Conservation (phyloP, 2,797 vertebrate species). For the Mionectes olivaceus region DNA sequence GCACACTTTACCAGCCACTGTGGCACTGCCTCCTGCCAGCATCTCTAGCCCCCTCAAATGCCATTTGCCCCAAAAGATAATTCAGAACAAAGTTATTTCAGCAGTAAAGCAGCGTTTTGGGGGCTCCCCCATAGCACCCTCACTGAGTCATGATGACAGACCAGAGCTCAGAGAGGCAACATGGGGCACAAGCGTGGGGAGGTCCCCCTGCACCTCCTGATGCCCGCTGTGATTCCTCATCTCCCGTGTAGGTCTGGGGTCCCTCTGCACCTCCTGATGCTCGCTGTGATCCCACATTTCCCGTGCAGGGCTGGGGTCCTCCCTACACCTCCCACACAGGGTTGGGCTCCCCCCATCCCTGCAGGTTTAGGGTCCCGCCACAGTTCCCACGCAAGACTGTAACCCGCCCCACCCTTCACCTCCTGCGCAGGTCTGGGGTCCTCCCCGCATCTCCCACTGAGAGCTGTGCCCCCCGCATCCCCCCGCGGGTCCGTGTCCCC, state of each 20-base stretch:
- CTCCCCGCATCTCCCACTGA: neutral
- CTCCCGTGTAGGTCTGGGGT: too few relatives aligned
- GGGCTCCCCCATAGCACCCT: too few relatives aligned
- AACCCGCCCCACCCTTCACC: too few relatives aligned
- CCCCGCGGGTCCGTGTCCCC: neutral
- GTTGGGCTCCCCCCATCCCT: neutral
- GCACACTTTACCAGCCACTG: accelerated
- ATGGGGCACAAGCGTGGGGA: accelerated
- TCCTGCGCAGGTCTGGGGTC: neutral
- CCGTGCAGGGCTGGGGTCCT: neutral
- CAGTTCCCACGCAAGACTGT: neutral
- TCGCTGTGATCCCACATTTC: neutral
- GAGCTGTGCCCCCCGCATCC: accelerated
- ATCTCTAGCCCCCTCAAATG: neutral
- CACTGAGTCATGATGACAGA: accelerated
- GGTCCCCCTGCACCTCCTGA: accelerated
- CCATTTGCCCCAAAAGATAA: neutral
- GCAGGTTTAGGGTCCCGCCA: neutral
- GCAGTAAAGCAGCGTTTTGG: neutral
- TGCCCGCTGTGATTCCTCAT: accelerated
- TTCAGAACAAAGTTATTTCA: too few relatives aligned
- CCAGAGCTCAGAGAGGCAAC: neutral
- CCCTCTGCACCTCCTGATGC: neutral
- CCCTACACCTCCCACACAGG: too few relatives aligned
- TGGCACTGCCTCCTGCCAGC: neutral